Evolutionary conservation across 2,113 vertebrate genomes (phyloP).

Genomic region (Laticauda laticaudata): DNA sequence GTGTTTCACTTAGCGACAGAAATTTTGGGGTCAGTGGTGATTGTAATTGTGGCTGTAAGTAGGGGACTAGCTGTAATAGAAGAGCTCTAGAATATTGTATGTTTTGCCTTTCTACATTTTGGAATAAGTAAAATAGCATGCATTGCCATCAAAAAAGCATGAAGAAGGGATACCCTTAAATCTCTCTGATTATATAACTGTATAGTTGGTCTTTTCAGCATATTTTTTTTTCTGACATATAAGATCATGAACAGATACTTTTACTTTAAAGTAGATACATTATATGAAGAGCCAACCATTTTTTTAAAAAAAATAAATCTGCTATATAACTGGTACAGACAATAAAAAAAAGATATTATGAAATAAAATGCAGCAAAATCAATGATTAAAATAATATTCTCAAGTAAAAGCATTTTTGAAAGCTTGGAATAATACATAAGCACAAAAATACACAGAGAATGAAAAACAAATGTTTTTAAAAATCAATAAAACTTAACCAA

Average conservation of each 20-base stretch:
- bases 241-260: background rate
- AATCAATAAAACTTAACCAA: too few relatives aligned
- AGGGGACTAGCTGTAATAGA: background rate
- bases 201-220: too few relatives aligned
- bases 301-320: background rate
- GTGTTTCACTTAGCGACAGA: background rate
- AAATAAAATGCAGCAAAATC: slow-evolving; percentile 25
- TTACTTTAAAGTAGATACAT: background rate
- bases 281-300: background rate
- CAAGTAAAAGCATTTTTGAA: slow-evolving; percentile 34
- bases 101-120: background rate
- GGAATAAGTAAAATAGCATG: background rate
- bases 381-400: slow-evolving; percentile 39
- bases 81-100: background rate
- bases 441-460: slow-evolving; percentile 33
- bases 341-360: slow-evolving; percentile 27
- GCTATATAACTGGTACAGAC: slow-evolving; percentile 38
- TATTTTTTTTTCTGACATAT: background rate
- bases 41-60: background rate
- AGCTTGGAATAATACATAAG: slow-evolving; percentile 10
- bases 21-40: background rate
- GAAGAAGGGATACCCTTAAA: background rate
- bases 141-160: background rate
- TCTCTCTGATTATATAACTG: background rate
- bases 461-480: background rate